Base-by-base conservation (phyloP, 2,888 invertebrate species). In the Phragmatobia fuliginosa region DNA sequence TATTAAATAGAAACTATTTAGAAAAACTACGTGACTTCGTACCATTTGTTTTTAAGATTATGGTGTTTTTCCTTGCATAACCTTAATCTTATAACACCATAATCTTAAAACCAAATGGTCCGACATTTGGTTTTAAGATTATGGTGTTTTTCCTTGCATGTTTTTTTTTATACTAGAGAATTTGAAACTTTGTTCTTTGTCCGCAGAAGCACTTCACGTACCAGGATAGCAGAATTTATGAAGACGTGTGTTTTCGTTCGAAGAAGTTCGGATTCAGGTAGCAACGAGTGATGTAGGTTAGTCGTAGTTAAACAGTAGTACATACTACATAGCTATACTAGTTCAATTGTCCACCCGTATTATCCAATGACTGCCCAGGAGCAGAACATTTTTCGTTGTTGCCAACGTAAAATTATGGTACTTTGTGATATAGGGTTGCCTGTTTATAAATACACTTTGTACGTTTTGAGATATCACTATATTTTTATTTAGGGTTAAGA, bases 161-260 rank as follows among this genome's bases (percentile, higher is more conserved):
- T 41, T 18, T 5, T 36, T 10, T 36, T 14, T 38, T 1, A 45
- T 21, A 45, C 45, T 45, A 18, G 21, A 18, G 18, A 21, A 7
- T 18, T 6, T 45, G 21, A 45, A 38, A 38, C 8, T 49, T 45
- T 66, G 7, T 61, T 28, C 79, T 79, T 67, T 72, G 68, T 82
- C 52, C 10, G 33, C 80, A 89, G 88, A 85, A 84, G 82, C 80
- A 75, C 76, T 78, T 70, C 74, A 78, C 67, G 79, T 86, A 90
- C 89, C 91, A 90, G 89, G 90, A 73, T 83, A 84, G 87, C 88
- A 91, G 88, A 82, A 84, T 71, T 78, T 73, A 75, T 66, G 80
- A 83, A 83, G 86, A 84, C 72, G 76, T 81, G 80, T 71, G 65
- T 74, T 74, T 78, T 79, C 77, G 75, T 78, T 60, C 77, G 67